These are phyloP conservation scores for Plebejus anna DNA, from an alignment of 2,888 invertebrate species.

Conservation along the genomic window DNA sequence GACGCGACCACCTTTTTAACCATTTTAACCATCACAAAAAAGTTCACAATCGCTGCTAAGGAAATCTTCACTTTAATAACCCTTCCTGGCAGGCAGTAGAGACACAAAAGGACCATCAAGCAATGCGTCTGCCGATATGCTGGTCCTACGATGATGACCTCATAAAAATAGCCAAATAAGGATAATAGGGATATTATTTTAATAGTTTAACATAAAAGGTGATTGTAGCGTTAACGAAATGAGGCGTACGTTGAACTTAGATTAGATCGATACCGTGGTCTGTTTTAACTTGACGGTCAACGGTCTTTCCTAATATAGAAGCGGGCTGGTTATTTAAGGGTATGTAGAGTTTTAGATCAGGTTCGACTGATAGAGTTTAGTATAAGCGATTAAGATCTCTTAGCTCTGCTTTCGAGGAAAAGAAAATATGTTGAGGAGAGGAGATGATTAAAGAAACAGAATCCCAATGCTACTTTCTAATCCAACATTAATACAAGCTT, in stretches of 20 bases:
- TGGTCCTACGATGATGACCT: background rate
- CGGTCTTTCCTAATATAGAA: background rate
- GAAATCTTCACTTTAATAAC: too few species aligned
- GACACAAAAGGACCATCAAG: too few species aligned
- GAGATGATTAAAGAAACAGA: too few species aligned
- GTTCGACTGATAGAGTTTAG: background rate
- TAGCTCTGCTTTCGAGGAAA: too few species aligned
- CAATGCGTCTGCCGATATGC: too few species aligned
- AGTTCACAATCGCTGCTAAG: too few species aligned
- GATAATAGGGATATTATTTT: background rate
- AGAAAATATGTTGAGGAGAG: too few species aligned
- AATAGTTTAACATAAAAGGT: background rate
- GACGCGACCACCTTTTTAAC: too few species aligned
- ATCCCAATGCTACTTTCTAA: too few species aligned
- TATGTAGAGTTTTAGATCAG: background rate
- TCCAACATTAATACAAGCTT: too few species aligned
- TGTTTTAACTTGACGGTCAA: constrained; percentile 31
- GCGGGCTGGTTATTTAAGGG: background rate
- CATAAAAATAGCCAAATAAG: background rate
- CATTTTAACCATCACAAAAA: too few species aligned
- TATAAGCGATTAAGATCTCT: background rate
- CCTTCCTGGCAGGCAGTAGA: too few species aligned
- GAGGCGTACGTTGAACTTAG: constrained; percentile 45
- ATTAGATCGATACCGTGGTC: constrained; percentile 46
- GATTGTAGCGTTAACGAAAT: constrained; percentile 37